Conservation (phyloP, 2,888 invertebrate species). For the Bhutanitis thaidina region DNA sequence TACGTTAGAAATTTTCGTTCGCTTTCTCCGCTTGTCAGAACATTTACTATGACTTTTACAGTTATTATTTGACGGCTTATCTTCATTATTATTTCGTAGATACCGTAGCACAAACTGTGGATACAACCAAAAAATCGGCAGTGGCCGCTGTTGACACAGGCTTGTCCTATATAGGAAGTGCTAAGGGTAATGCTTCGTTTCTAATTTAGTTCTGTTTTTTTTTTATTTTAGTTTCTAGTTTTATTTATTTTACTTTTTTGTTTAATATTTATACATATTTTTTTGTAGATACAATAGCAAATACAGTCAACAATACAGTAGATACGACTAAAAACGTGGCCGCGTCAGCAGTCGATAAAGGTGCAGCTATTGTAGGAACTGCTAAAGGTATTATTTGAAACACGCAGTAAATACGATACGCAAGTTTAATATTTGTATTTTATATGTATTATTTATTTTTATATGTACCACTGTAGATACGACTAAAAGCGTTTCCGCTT, state of each 20-base stretch:
- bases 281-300: conserved; percentile 48
- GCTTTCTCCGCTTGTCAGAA: too few relatives aligned
- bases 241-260: too few relatives aligned
- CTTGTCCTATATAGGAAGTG: conserved; percentile 13
- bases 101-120: conserved; percentile 31
- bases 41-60: too few relatives aligned
- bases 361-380: conserved; percentile 31
- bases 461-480: conserved; percentile 45
- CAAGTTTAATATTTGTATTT: neutral
- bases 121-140: conserved; percentile 34
- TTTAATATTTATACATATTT: neutral
- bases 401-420: too few relatives aligned
- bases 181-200: conserved; percentile 15
- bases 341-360: conserved; percentile 43
- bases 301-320: conserved; percentile 34
- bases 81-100: conserved; percentile 23
- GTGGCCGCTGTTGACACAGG: conserved; percentile 22
- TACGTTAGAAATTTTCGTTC: too few relatives aligned
- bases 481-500: conserved; percentile 31
- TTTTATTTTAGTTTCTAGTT: neutral
- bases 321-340: conserved; percentile 45
- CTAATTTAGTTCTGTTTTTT: neutral
- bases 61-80: too few relatives aligned
- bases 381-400: conserved; percentile 40
- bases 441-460: conserved; percentile 22